phyloP scores from a whole-genome alignment of 37 sponge, comb jelly and placozoan species.

The Ianthella basta region DNA sequence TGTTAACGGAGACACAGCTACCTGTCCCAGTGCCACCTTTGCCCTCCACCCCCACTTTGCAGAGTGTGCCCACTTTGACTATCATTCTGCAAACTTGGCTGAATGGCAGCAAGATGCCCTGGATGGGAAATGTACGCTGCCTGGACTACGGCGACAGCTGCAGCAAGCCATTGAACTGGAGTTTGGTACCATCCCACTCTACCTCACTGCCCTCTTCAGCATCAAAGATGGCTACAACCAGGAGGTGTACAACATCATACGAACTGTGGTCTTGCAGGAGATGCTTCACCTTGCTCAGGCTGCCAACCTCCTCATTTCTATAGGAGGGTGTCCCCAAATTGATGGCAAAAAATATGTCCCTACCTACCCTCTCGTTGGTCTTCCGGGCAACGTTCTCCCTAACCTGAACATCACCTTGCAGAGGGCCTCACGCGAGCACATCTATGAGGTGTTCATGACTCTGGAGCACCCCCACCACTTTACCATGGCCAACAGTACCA shows the following conservation, averaged over 20 bases:
- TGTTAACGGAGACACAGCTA: too few species aligned
- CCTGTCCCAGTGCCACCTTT: background rate
- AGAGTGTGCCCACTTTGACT: too few species aligned
- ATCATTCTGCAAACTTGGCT: background rate
- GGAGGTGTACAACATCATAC: constrained; percentile 40
- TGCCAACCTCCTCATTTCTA: constrained; percentile 59
- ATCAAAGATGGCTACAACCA: constrained; percentile 48
- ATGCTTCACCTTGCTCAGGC: constrained; percentile 63
- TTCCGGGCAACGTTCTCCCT: constrained; percentile 63
- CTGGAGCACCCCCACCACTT: constrained; percentile 39
- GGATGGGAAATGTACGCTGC: background rate
- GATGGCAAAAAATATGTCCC: constrained; percentile 29
- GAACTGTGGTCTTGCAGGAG: constrained; percentile 52
- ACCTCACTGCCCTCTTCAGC: constrained; percentile 61
- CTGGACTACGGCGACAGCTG: constrained; percentile 15
- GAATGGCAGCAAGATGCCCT: background rate
- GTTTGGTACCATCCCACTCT: constrained; percentile 52
- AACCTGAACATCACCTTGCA: constrained; percentile 32
- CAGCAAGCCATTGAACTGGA: constrained; percentile 54
- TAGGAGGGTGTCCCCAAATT: constrained; percentile 50
- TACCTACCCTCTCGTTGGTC: constrained; percentile 30
- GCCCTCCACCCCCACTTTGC: background rate
- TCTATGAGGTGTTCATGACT: constrained; percentile 50
- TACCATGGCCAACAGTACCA: background rate
- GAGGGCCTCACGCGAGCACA: constrained; percentile 31